phyloP scores from a whole-genome alignment of 2,888 invertebrate species.

The Teleogryllus oceanicus region DNA sequence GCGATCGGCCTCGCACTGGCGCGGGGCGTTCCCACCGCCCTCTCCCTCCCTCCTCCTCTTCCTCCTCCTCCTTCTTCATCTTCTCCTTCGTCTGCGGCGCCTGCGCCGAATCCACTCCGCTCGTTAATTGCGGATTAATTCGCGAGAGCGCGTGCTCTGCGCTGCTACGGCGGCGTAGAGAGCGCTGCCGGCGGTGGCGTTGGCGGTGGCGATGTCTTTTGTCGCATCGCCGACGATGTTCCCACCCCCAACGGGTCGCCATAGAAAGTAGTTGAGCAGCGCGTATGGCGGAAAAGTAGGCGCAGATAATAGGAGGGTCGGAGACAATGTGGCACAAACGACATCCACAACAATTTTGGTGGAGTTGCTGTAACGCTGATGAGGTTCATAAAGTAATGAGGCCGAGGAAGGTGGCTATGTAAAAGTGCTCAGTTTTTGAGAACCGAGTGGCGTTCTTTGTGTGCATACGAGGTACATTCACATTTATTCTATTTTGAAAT shows the following conservation, averaged over 20 bases:
- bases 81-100: not conserved
- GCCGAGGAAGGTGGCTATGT: too few relatives aligned
- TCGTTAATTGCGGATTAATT: slow-evolving; percentile 18
- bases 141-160: not conserved
- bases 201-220: not conserved
- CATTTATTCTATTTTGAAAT: too few relatives aligned
- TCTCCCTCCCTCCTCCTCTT: not conserved
- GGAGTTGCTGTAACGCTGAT: too few relatives aligned
- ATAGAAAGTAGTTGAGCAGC: too few relatives aligned
- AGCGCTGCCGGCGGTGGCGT: not conserved
- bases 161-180: not conserved
- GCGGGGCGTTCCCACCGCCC: not conserved
- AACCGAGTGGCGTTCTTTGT: too few relatives aligned
- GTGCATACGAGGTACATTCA: too few relatives aligned
- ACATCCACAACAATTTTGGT: too few relatives aligned
- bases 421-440: too few relatives aligned
- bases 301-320: too few relatives aligned
- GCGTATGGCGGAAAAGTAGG: too few relatives aligned
- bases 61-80: not conserved
- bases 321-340: too few relatives aligned
- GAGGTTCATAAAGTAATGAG: too few relatives aligned
- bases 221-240: not conserved
- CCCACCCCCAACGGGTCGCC: not conserved
- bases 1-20: not conserved
- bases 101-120: not conserved